phyloP scores from a whole-genome alignment of 1,140 invertebrate species.

The Habropoda laboriosa region DNA sequence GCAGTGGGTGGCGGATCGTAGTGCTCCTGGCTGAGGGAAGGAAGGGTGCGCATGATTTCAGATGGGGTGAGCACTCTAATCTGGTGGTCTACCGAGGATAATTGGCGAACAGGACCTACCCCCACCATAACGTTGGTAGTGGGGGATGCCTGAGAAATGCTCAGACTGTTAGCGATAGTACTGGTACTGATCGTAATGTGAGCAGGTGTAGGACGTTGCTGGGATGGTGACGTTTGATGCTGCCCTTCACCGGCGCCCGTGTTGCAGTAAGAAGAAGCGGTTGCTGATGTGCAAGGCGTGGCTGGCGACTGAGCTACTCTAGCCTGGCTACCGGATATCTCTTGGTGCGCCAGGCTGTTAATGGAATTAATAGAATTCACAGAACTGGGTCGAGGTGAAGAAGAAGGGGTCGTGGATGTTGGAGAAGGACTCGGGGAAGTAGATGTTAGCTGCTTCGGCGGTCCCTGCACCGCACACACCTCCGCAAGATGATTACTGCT shows the following conservation, averaged over 20 bases:
- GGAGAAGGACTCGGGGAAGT: conserved; percentile 77
- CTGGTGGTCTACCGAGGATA: conserved; percentile 86
- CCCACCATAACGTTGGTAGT: conserved; percentile 68
- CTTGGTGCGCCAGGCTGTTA: conserved; percentile 72
- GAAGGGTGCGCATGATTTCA: conserved; percentile 93
- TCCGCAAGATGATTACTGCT: conserved; percentile 77
- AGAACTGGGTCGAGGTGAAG: conserved; percentile 74
- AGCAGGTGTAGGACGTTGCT: conserved; percentile 72
- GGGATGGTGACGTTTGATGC: conserved; percentile 71
- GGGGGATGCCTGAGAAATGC: conserved; percentile 68
- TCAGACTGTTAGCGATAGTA: conserved; percentile 70
- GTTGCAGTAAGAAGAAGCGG: conserved; percentile 72
- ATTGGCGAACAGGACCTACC: conserved; percentile 75
- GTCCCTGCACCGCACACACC: conserved; percentile 82
- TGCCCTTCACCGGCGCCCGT: conserved; percentile 74
- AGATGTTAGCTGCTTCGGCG: conserved; percentile 79
- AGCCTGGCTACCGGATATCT: conserved; percentile 66
- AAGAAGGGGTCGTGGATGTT: conserved; percentile 75
- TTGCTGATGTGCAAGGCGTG: conserved; percentile 71
- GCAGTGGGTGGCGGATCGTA: conserved; percentile 84
- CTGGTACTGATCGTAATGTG: conserved; percentile 70
- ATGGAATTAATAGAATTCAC: conserved; percentile 73
- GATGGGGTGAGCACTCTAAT: conserved; percentile 92
- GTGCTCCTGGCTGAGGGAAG: conserved; percentile 88
- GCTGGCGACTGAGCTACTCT: conserved; percentile 72